Conservation (phyloP, 2,797 vertebrate species). For the Pampus argenteus region DNA sequence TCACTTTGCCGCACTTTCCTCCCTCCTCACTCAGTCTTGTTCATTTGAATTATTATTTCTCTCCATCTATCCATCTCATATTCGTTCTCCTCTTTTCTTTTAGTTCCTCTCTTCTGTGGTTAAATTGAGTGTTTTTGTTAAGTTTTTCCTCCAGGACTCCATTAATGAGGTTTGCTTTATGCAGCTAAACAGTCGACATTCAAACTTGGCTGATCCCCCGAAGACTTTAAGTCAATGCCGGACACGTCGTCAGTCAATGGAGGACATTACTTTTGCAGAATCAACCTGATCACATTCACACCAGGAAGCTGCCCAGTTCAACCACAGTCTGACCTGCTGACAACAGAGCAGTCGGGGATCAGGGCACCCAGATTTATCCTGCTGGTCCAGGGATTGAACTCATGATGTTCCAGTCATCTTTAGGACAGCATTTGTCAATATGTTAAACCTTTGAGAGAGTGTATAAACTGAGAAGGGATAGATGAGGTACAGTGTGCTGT, state of each 20-base stretch:
- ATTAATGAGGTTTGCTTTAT: conserved; percentile 24
- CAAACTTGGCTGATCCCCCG: conserved; percentile 12
- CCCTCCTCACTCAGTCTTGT: conserved; percentile 9
- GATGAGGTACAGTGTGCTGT: conserved; percentile 29
- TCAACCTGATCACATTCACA: too few species aligned
- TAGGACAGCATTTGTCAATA: conserved; percentile 36
- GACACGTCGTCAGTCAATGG: conserved; percentile 44
- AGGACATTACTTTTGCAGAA: too few species aligned
- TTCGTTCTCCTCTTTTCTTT: not conserved
- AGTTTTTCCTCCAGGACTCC: conserved; percentile 11
- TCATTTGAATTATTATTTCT: conserved; percentile 53
- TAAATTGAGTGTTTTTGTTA: conserved; percentile 35
- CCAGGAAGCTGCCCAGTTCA: too few species aligned
- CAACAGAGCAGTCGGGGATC: too few species aligned
- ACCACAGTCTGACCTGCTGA: too few species aligned
- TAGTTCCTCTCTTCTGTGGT: conserved; percentile 7
- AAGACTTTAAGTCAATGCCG: conserved; percentile 6
- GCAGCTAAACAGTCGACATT: conserved; percentile 27
- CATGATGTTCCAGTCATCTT: too few species aligned
- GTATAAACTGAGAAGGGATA: conserved; percentile 28
- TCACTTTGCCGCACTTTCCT: conserved; percentile 24
- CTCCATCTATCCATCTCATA: conserved; percentile 28
- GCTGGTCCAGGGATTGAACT: too few species aligned
- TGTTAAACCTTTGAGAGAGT: conserved; percentile 28
- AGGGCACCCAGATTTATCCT: too few species aligned